Percentiles rank a stretch among this genome's conserved stretches.
Conservation (phyloP, 1,140 invertebrate species). For the Odontomachus brunneus region DNA sequence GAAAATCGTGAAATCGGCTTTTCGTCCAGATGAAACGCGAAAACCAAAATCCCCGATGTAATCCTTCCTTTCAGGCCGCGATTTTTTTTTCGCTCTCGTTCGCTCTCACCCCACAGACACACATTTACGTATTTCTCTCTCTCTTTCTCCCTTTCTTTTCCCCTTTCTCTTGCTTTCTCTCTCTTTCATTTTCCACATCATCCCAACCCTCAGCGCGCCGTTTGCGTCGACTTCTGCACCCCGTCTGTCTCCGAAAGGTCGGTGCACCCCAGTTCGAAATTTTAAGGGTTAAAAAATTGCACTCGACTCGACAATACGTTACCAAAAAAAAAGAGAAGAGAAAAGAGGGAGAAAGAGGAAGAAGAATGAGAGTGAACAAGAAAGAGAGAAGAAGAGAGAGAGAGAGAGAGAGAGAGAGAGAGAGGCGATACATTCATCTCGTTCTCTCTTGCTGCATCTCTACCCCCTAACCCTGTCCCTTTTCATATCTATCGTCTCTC, state of each 20-base stretch:
- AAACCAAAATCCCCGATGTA: slow-evolving; percentile 86
- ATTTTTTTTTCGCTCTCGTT: slow-evolving; percentile 71
- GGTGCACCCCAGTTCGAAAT: slow-evolving; percentile 78
- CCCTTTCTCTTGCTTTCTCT: slow-evolving; percentile 29
- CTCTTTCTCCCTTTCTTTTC: slow-evolving; percentile 56
- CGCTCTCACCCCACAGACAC: slow-evolving; percentile 59
- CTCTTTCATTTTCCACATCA: slow-evolving; percentile 67
- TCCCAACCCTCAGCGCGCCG: slow-evolving; percentile 66
- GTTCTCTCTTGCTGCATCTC: slow-evolving; percentile 13
- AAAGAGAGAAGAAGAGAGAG: slow-evolving; percentile 46
- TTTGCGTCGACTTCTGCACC: slow-evolving; percentile 69
- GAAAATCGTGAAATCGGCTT: slow-evolving; percentile 85
- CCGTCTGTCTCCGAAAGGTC: slow-evolving; percentile 73
- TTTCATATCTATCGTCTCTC: slow-evolving; percentile 57
- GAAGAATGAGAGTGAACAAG: slow-evolving; percentile 41
- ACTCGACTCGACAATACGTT: slow-evolving; percentile 84
- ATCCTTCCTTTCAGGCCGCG: slow-evolving; percentile 82
- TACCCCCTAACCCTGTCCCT: slow-evolving; percentile 35
- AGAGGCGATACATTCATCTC: slow-evolving; percentile 56
- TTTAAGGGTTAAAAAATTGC: slow-evolving; percentile 86
- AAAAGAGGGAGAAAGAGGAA: slow-evolving; percentile 25
- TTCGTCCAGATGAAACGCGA: slow-evolving; percentile 81
- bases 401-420: slow-evolving; percentile 48
- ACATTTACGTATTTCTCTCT: neutral
- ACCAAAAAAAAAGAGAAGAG: slow-evolving; percentile 64